A percentile compares a stretch with the other conserved stretches of the same genome.
phyloP scores from a whole-genome alignment of 2,888 invertebrate genomes.

The Meloe dianella region DNA sequence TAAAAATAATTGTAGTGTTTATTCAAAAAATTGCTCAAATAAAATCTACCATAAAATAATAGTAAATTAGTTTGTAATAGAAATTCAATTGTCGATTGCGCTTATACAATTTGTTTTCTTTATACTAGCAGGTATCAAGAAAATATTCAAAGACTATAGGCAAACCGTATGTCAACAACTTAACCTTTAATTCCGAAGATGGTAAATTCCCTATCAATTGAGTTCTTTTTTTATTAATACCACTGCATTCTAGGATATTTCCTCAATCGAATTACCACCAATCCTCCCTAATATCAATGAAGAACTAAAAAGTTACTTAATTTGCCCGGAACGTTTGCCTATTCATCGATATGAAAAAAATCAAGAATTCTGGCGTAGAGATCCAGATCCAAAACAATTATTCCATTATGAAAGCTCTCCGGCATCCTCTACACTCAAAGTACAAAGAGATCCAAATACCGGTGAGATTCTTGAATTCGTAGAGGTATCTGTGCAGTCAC shows the following conservation, averaged over 20 bases:
- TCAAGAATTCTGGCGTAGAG: conserved; percentile 70
- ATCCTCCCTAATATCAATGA: conserved; percentile 67
- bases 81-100: no score
- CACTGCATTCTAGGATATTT: neutral
- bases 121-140: no score
- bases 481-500: conserved; percentile 65
- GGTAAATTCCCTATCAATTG: neutral
- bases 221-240: neutral
- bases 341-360: conserved; percentile 74
- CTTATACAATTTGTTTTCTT: no score
- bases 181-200: neutral
- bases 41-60: no score
- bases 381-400: conserved; percentile 63
- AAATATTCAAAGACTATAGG: neutral
- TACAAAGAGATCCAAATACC: conserved; percentile 75
- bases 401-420: conserved; percentile 62
- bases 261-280: conserved; percentile 39
- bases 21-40: no score
- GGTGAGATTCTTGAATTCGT: conserved; percentile 76
- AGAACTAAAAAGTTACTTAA: conserved; percentile 70
- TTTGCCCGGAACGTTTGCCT: conserved; percentile 72
- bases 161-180: neutral
- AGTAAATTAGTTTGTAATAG: no score
- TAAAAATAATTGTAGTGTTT: neutral
- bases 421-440: conserved; percentile 62